Conservation (phyloP, 2,113 vertebrate species). For the Pituophis catenifer region DNA sequence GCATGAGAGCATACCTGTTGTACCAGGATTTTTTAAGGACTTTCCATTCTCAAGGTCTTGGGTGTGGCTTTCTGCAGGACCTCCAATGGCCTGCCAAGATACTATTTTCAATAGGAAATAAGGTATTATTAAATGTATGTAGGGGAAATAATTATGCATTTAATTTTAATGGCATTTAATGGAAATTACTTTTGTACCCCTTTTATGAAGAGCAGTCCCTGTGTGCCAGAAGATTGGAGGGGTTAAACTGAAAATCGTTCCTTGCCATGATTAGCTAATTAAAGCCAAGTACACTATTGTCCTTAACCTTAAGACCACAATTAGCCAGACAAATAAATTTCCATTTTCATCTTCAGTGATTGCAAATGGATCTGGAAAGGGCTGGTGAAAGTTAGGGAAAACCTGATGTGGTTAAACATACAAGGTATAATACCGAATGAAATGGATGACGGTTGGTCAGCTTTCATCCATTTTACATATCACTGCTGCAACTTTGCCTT, state of each 20-base stretch:
- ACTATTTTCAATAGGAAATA: background rate
- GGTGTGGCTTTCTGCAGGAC: background rate
- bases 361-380: background rate
- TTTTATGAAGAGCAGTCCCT: background rate
- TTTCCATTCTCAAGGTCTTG: background rate
- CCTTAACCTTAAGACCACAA: background rate
- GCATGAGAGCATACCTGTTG: background rate
- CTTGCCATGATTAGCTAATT: background rate
- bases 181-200: background rate
- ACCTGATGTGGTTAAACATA: background rate
- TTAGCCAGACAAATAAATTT: background rate
- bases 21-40: background rate
- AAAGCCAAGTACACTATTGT: background rate
- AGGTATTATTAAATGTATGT: background rate
- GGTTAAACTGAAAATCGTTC: background rate
- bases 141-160: background rate
- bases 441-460: background rate
- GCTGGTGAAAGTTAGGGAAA: background rate
- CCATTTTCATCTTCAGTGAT: slow-evolving; percentile 4
- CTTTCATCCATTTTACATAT: background rate
- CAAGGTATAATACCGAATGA: background rate
- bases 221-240: background rate
- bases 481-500: background rate
- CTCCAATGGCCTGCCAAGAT: background rate
- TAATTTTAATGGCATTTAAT: background rate